Conservation (phyloP, 2,113 vertebrate genomes). For the Emydocephalus ijimae region DNA sequence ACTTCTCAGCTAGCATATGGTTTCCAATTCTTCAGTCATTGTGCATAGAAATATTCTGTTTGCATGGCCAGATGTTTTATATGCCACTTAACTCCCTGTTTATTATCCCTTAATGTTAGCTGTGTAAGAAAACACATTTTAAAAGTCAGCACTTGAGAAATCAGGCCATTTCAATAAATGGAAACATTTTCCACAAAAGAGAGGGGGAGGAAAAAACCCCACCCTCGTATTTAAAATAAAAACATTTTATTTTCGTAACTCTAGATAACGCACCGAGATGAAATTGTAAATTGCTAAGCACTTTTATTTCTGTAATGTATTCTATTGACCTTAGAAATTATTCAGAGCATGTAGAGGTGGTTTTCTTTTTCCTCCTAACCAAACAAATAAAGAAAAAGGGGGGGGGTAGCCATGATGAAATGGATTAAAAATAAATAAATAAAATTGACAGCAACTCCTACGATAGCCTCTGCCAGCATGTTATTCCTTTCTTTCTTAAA, state of each 20-base stretch:
- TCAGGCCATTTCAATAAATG: conserved; percentile 45
- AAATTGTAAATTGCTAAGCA: conserved; percentile 30
- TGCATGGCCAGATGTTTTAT: background rate
- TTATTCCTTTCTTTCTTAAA: conserved; percentile 38
- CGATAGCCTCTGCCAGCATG: background rate
- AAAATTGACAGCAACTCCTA: conserved; percentile 52
- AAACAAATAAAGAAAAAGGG: background rate
- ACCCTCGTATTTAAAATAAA: conserved; percentile 26
- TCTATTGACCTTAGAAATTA: conserved; percentile 36
- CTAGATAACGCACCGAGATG: conserved; percentile 41
- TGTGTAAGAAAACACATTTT: background rate
- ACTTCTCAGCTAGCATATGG: background rate
- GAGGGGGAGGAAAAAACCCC: background rate
- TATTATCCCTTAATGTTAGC: conserved; percentile 17
- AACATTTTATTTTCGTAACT: conserved; percentile 39
- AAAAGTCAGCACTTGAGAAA: conserved; percentile 50
- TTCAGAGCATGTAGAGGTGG: fast-evolving
- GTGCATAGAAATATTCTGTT: background rate
- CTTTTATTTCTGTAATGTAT: conserved; percentile 45
- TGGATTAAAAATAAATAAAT: background rate
- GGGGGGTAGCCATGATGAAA: conserved; percentile 30
- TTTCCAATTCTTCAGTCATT: background rate
- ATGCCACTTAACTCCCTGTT: conserved; percentile 43
- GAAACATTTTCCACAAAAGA: conserved; percentile 54
- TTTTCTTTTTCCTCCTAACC: background rate